phyloP scores from a whole-genome alignment of 2,113 vertebrate species.

The Anolis sagrei region DNA sequence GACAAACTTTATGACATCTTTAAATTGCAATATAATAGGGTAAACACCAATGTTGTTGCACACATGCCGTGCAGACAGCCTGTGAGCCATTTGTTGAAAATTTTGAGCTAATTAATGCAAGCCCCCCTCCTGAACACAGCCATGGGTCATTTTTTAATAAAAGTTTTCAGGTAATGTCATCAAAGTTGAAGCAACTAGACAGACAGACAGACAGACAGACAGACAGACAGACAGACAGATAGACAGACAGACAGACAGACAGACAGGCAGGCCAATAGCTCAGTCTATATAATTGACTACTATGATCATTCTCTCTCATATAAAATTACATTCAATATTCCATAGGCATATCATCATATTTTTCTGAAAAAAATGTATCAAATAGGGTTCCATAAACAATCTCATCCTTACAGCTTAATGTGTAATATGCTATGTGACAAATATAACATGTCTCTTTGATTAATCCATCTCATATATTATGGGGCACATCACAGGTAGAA shows the following conservation, averaged over 20 bases:
- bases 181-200: background rate
- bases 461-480: background rate
- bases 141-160: constrained; percentile 35
- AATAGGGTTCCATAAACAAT: rapidly evolving
- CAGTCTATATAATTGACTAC: background rate
- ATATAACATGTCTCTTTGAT: background rate
- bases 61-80: constrained; percentile 94
- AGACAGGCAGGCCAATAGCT: background rate
- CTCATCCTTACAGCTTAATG: background rate
- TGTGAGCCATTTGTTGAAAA: constrained; percentile 95
- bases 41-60: constrained; percentile 88
- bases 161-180: constrained; percentile 62
- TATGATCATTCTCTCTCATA: background rate
- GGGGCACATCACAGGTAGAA: background rate
- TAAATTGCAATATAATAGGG: constrained; percentile 87
- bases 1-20: constrained; percentile 81
- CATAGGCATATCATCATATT: background rate
- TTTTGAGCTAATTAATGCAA: constrained; percentile 88
- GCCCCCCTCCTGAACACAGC: constrained; percentile 60
- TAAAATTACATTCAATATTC: constrained; percentile 1
- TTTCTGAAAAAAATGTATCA: background rate
- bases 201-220: background rate
- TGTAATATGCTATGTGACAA: background rate
- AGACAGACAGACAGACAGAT: background rate
- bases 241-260: background rate